These are phyloP conservation scores for Lethenteron camtschaticum DNA, from an alignment of 2,113 vertebrate genomes.

Conservation along the genomic window DNA sequence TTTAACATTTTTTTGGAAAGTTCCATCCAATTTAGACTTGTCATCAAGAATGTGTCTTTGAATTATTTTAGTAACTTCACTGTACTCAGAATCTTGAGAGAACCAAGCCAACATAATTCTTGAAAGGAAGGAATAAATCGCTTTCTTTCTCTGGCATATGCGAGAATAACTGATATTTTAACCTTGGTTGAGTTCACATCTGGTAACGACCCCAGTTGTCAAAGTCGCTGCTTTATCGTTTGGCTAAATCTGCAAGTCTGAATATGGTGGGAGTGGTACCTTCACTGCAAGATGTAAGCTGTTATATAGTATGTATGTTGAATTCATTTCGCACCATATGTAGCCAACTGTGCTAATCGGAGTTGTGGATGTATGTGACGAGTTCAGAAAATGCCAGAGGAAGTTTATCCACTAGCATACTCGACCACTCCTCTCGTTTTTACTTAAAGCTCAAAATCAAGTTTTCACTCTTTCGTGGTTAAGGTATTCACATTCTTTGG, in stretches of 20 bases:
- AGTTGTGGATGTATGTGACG: not conserved
- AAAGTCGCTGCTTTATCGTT: not conserved
- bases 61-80: constrained; percentile 9
- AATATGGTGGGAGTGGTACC: not conserved
- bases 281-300: no score
- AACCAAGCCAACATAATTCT: constrained; percentile 7
- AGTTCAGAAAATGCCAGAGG: constrained; percentile 1
- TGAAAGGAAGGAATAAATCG: not conserved
- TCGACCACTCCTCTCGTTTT: not conserved
- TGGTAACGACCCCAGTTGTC: not conserved
- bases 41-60: constrained; percentile 8
- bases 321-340: no score
- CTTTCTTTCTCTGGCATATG: not conserved
- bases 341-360: no score
- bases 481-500: no score
- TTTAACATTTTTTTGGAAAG: constrained; percentile 8
- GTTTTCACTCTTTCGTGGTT: no score
- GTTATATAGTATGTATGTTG: no score
- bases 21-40: constrained; percentile 9
- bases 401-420: not conserved
- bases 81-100: constrained; percentile 8
- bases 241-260: not conserved
- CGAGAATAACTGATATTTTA: constrained; percentile 5
- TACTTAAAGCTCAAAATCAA: no score
- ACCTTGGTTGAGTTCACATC: constrained; percentile 2